Conservation (phyloP, 2,888 invertebrate genomes). For the Ophioninae sp. region DNA sequence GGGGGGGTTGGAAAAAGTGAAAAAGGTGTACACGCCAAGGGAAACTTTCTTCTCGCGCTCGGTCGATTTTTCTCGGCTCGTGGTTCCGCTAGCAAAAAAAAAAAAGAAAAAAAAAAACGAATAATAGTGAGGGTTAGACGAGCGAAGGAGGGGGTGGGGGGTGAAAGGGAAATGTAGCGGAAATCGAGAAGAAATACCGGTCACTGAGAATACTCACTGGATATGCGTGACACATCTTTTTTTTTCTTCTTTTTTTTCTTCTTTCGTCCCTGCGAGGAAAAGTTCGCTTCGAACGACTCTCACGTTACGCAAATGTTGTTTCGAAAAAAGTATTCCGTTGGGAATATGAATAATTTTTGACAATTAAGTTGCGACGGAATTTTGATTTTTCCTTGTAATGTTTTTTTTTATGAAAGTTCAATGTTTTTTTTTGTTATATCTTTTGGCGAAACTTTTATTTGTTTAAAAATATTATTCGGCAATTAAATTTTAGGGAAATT, state of each 20-base stretch:
- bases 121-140: neutral
- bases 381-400: too few species aligned
- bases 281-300: neutral
- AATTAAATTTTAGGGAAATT: too few species aligned
- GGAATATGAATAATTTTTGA: too few species aligned
- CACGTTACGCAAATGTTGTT: neutral
- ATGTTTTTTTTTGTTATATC: too few species aligned
- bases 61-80: constrained; percentile 55
- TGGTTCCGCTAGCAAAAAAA: constrained; percentile 44
- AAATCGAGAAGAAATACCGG: constrained; percentile 31
- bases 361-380: too few species aligned
- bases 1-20: constrained; percentile 33
- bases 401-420: too few species aligned
- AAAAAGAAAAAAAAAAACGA: constrained; percentile 14
- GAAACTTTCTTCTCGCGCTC: constrained; percentile 50
- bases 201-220: constrained; percentile 12
- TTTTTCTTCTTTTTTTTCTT: neutral
- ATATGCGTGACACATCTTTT: neutral
- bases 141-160: neutral
- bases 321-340: too few species aligned
- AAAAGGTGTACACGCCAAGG: constrained; percentile 13
- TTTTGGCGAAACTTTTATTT: too few species aligned
- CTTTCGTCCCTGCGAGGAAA: neutral
- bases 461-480: too few species aligned
- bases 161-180: constrained; percentile 29